These are phyloP conservation scores for Acinonyx jubatus DNA, from an alignment of 2,113 vertebrate genomes.

Conservation along the genomic window DNA sequence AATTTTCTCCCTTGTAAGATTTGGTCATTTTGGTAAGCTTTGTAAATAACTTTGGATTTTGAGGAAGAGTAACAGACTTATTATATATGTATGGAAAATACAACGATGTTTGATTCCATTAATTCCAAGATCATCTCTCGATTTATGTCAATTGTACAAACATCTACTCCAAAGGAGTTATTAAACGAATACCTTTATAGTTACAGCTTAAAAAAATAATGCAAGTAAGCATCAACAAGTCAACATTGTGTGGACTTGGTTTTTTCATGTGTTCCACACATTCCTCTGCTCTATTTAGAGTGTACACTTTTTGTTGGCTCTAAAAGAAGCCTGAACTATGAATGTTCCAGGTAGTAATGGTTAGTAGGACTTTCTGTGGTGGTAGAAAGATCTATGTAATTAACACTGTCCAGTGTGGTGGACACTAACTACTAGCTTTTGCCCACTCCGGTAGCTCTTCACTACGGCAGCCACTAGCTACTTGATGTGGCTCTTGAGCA, in stretches of 20 bases:
- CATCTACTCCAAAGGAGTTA: not conserved
- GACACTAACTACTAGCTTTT: not conserved
- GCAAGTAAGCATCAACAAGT: not conserved
- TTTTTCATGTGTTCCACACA: slow-evolving; percentile 55
- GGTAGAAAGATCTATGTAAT: not conserved
- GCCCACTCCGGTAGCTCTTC: not conserved
- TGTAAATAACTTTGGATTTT: slow-evolving; percentile 29
- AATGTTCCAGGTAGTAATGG: not conserved
- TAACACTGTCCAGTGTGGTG: not conserved
- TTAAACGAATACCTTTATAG: not conserved
- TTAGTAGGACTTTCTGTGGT: not conserved
- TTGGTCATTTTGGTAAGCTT: slow-evolving; percentile 40
- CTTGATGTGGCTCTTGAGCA: not conserved
- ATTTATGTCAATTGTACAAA: not conserved
- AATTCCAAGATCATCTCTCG: not conserved
- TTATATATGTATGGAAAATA: not conserved
- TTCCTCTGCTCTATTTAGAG: slow-evolving; percentile 67
- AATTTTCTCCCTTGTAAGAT: slow-evolving; percentile 1
- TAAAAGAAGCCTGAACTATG: slow-evolving; percentile 63
- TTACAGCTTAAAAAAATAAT: not conserved
- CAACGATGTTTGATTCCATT: not conserved
- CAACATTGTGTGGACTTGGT: not conserved
- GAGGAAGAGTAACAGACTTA: not conserved
- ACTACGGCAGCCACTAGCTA: not conserved
- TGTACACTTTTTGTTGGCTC: slow-evolving; percentile 54